phyloP scores from a whole-genome alignment of 1,140 invertebrate genomes.

The Nasonia vitripennis region DNA sequence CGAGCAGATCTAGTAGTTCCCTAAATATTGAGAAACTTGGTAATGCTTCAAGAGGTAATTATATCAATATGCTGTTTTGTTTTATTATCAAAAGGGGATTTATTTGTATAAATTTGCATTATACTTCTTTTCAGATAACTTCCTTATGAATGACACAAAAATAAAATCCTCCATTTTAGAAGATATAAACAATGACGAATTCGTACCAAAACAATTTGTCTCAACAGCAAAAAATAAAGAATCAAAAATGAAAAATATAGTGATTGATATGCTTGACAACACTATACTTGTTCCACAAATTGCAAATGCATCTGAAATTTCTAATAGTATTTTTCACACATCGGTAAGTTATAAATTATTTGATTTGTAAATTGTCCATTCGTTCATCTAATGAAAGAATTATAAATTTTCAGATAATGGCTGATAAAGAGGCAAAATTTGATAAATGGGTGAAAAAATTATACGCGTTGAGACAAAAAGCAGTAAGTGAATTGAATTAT shows the following conservation, averaged over 20 bases:
- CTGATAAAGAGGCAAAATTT: conserved; percentile 70
- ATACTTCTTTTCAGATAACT: conserved; percentile 65
- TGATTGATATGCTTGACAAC: conserved; percentile 69
- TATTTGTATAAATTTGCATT: conserved; percentile 15
- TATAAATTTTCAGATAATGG: conserved; percentile 66
- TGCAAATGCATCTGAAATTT: conserved; percentile 53
- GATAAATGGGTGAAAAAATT: conserved; percentile 75
- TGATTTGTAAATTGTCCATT: conserved; percentile 20
- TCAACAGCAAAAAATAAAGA: conserved; percentile 65
- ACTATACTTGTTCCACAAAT: conserved; percentile 69
- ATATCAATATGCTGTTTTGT: neutral
- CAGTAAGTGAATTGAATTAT: conserved; percentile 56
- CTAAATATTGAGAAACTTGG: conserved; percentile 63
- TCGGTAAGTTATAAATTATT: conserved; percentile 63
- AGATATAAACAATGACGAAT: conserved; percentile 72
- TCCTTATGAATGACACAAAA: conserved; percentile 66
- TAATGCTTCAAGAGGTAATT: conserved; percentile 64
- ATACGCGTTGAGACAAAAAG: conserved; percentile 72
- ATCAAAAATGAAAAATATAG: conserved; percentile 70
- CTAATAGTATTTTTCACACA: conserved; percentile 72
- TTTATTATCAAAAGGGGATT: conserved; percentile 28
- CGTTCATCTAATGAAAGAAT: conserved; percentile 2
- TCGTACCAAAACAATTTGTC: conserved; percentile 70
- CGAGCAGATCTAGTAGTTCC: conserved; percentile 70
- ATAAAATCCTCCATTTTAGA: conserved; percentile 66